Evolutionary conservation across 2,888 invertebrate species (phyloP).

Genomic region (Oscheius onirici): DNA sequence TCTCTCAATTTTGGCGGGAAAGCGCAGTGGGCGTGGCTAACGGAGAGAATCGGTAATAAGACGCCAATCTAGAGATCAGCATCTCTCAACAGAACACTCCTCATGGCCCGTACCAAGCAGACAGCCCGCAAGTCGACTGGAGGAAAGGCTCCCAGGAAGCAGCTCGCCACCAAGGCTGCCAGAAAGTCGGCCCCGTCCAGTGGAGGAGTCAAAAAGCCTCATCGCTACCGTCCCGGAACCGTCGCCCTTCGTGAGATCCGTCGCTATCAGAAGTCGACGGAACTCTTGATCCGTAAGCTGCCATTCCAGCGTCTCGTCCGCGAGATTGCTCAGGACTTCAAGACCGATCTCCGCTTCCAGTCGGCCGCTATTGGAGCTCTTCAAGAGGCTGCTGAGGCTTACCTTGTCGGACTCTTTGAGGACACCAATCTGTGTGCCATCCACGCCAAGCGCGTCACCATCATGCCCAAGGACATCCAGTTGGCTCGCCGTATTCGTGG

Average conservation of each 20-base stretch:
- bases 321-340: conserved; percentile 89
- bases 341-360: conserved; percentile 82
- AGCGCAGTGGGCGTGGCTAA: no score
- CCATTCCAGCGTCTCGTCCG: conserved; percentile 89
- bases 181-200: conserved; percentile 74
- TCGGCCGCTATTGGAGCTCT: conserved; percentile 92
- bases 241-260: conserved; percentile 43
- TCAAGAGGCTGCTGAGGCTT: conserved; percentile 84
- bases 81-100: no score
- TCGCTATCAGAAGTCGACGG: conserved; percentile 54
- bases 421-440: conserved; percentile 95
- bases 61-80: no score
- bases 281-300: conserved; percentile 76
- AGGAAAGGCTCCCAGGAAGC: conserved; percentile 94
- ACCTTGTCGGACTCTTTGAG: conserved; percentile 91
- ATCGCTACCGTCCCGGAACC: conserved; percentile 73
- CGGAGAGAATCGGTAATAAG: no score
- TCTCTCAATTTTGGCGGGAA: no score
- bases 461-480: conserved; percentile 98
- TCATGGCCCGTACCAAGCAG: conserved; percentile 98
- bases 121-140: conserved; percentile 96
- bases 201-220: conserved; percentile 87
- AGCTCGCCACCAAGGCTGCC: conserved; percentile 81
- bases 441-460: conserved; percentile 94
- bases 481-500: conserved; percentile 83